A percentile compares a stretch with the other conserved stretches of the same genome.
These are phyloP conservation scores for Amorpha juglandis DNA, from an alignment of 2,888 invertebrate species.

Conservation along the genomic window DNA sequence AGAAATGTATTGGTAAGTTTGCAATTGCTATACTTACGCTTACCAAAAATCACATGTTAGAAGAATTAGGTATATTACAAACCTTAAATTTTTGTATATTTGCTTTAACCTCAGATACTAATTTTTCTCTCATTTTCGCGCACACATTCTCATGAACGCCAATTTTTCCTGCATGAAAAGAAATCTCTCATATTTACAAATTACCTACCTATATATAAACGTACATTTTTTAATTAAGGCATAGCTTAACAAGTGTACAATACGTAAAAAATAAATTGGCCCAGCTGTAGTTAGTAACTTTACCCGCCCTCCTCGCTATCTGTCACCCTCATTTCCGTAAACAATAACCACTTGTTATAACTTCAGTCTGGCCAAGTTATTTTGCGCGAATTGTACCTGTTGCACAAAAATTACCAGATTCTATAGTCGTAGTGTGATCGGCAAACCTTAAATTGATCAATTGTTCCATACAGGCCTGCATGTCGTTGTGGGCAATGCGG, in stretches of 20 bases:
- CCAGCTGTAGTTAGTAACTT: no score
- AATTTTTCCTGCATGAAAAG: constrained; percentile 75
- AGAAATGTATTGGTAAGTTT: constrained; percentile 38
- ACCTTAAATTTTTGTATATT: constrained; percentile 91
- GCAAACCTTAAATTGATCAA: constrained; percentile 84
- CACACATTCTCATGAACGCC: constrained; percentile 92
- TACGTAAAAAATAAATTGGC: no score
- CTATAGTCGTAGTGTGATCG: constrained; percentile 85
- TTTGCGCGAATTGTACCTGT: not conserved
- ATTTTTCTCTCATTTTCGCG: constrained; percentile 90
- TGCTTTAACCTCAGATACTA: constrained; percentile 90
- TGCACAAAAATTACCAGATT: constrained; percentile 59
- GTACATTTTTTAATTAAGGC: no score
- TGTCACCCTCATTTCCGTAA: no score
- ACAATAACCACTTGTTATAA: no score
- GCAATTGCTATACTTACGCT: not conserved
- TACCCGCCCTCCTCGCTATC: no score
- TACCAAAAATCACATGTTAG: not conserved
- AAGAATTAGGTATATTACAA: constrained; percentile 30
- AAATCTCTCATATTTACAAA: constrained; percentile 1
- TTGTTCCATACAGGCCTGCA: constrained; percentile 85
- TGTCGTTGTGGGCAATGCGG: constrained; percentile 86
- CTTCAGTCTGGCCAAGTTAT: no score
- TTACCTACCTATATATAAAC: no score
- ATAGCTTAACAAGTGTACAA: not conserved